Conservation (phyloP, 2,797 vertebrate species). For the Meda fulgida region DNA sequence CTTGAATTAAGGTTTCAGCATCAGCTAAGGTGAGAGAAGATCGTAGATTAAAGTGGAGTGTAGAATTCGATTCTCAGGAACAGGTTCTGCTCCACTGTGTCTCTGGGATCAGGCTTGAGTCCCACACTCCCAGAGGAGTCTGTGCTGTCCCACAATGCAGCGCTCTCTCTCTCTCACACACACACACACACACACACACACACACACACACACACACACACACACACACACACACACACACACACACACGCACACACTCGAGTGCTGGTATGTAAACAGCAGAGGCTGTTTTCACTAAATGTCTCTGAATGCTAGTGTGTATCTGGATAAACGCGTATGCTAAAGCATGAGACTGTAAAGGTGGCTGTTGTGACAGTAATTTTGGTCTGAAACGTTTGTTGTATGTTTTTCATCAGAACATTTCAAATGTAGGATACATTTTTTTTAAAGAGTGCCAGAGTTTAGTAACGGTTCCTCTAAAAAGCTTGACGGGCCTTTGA, state of each 20-base stretch:
- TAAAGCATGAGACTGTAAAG: not conserved
- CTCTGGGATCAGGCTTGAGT: too few species aligned
- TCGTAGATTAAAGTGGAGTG: too few species aligned
- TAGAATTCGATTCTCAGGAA: too few species aligned
- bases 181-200: too few species aligned
- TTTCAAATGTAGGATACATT: not conserved
- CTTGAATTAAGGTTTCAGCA: too few species aligned
- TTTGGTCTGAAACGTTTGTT: slow-evolving; percentile 31
- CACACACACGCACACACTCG: not conserved
- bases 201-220: too few species aligned
- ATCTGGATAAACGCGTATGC: slow-evolving; percentile 1
- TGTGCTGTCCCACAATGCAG: too few species aligned
- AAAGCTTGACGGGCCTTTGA: not conserved
- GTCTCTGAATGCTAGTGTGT: slow-evolving; percentile 54
- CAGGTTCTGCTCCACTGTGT: too few species aligned
- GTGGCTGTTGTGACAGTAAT: not conserved
- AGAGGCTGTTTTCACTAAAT: slow-evolving; percentile 44
- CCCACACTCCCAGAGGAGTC: too few species aligned
- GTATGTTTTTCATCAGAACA: not conserved
- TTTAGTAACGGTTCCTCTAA: not conserved
- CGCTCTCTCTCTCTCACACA: too few species aligned
- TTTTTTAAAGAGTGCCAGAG: not conserved
- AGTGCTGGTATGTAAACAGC: slow-evolving; percentile 65
- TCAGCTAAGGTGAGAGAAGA: too few species aligned
- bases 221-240: too few species aligned